Percentiles rank a stretch among this genome's conserved stretches.
Evolutionary conservation across 2,888 invertebrate genomes (phyloP).

Genomic region (Volucella bombylans): DNA sequence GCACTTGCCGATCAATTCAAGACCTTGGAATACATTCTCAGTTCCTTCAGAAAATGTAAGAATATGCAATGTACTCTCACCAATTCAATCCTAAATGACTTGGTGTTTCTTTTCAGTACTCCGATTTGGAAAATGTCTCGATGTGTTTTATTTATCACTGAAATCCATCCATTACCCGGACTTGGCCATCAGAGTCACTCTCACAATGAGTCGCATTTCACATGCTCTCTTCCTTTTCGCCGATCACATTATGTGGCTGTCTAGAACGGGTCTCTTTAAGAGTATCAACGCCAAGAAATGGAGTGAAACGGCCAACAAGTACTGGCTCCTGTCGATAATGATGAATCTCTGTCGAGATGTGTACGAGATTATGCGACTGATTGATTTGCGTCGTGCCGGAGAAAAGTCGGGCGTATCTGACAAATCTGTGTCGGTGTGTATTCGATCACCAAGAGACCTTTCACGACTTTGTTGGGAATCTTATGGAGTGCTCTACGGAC

Average conservation of each 20-base stretch:
- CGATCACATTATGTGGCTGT: conserved; percentile 94
- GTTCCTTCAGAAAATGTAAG: conserved; percentile 93
- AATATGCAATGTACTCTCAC: background rate
- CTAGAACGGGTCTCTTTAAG: conserved; percentile 87
- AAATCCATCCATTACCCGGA: conserved; percentile 89
- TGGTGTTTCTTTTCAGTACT: conserved; percentile 86
- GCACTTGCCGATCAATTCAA: conserved; percentile 89
- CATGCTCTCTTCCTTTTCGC: conserved; percentile 91
- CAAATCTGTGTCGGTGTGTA: conserved; percentile 75
- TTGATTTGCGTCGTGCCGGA: conserved; percentile 84
- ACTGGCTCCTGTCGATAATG: conserved; percentile 92
- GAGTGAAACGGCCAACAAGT: conserved; percentile 89
- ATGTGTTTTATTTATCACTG: conserved; percentile 89
- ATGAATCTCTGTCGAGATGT: conserved; percentile 91
- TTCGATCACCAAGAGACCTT: conserved; percentile 77
- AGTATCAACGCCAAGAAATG: conserved; percentile 89
- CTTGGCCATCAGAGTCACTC: conserved; percentile 86
- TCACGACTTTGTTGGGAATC: conserved; percentile 77
- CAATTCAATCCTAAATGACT: background rate
- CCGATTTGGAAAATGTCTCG: conserved; percentile 92
- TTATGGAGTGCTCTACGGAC: conserved; percentile 77
- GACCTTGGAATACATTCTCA: conserved; percentile 90
- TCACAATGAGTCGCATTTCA: conserved; percentile 91
- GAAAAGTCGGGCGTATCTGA: conserved; percentile 80
- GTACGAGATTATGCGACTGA: conserved; percentile 89